A percentile compares a stretch with the other conserved stretches of the same genome.
Evolutionary conservation across 2,797 vertebrate species (phyloP).

Genomic region (Agapornis canus): DNA sequence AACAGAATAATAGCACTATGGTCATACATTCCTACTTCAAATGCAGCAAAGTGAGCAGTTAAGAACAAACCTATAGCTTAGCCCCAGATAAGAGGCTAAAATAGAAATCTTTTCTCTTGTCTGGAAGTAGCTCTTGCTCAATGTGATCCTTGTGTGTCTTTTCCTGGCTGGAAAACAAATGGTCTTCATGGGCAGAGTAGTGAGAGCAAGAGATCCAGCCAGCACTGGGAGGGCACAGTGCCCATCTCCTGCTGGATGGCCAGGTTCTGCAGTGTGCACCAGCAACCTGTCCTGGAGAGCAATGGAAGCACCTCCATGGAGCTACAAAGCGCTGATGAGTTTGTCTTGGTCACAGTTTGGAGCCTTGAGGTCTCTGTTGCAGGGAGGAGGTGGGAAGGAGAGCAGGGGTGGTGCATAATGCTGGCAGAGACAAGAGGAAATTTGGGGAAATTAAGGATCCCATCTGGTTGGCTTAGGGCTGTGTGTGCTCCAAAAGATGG

Average conservation of each 20-base stretch:
- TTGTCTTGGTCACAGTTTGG: not conserved
- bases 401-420: too few species aligned
- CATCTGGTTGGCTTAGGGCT: not conserved
- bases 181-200: not conserved
- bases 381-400: not conserved
- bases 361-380: not conserved
- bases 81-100: not conserved
- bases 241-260: not conserved
- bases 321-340: rapidly evolving
- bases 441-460: not conserved
- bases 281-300: not conserved
- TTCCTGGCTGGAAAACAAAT: conserved; percentile 8
- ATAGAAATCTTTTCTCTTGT: rapidly evolving
- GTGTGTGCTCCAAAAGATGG: not conserved
- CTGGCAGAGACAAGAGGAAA: not conserved
- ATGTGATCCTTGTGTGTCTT: not conserved
- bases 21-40: not conserved
- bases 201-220: not conserved
- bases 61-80: not conserved
- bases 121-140: not conserved
- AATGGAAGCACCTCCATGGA: rapidly evolving
- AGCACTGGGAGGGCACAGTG: not conserved
- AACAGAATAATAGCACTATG: not conserved
- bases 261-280: not conserved
- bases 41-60: not conserved